Base-by-base conservation (phyloP, 2,113 vertebrate genomes). In the Amia ocellicauda region DNA sequence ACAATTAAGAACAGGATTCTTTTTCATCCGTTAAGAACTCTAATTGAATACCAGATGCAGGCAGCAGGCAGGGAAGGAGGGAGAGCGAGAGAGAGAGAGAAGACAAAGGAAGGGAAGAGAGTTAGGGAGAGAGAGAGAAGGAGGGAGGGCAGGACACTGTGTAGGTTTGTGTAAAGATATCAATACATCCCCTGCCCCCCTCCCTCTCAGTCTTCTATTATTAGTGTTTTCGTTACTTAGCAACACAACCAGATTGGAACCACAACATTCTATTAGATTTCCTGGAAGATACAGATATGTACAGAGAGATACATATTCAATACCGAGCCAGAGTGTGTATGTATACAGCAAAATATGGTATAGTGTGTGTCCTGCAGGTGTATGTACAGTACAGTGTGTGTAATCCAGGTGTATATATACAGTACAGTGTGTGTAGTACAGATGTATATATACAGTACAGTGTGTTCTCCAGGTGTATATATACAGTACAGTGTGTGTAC, bases 31-130 rank as follows among this genome's bases (percentile, higher is more conserved):
- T 36, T 36, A 36, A 10, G 5, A 36, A 36, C 31, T 36, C 31
- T 36, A 36, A 36, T 36, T 36, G 5, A 10, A 36, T 10, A 36
- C 31, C 31, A 7, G 31, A 36, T 10, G 11, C 2, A 10, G 31
- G 31, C 5, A 10, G 31, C 5, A 10, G 31, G 11, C 5, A 36
- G 31, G 11, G 11, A 36, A 10, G 11, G 31, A 36, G 31, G 11
- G 31, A 10, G 84, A 74, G 78, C 80, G 83, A 27, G 84, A 84
- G 66, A 89, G 87, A 54, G 74, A 74, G 79, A 84, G 80, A 74
- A 78, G 28, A 20, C 75, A 79, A 24, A 11, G 16, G 10, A 28
- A 42, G 8, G 29, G 9, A n/a, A 42, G 17, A 16, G n/a, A 20
- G 7, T 7, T 24, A 56, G 47, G 4, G n/a, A 20, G 41, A 66